phyloP scores from a whole-genome alignment of 2,797 vertebrate genomes.

The Poliocrania exsul region DNA sequence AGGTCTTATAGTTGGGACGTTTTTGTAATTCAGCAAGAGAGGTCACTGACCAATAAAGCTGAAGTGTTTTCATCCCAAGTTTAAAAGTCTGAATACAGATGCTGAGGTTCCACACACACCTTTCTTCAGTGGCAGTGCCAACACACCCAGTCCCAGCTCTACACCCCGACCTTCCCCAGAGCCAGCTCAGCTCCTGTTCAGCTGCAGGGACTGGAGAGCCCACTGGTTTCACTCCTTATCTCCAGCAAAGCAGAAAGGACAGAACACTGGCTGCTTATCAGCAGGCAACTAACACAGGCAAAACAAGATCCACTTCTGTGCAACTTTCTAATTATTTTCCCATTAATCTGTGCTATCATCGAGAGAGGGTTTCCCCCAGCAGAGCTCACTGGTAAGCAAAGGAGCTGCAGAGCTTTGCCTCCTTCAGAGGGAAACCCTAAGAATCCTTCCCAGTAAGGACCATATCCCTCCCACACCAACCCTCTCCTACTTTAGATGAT shows the following conservation, averaged over 20 bases:
- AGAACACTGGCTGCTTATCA: not conserved
- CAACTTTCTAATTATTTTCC: not conserved
- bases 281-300: not conserved
- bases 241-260: not conserved
- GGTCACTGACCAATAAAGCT: not conserved
- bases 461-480: not conserved
- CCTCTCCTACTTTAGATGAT: not conserved
- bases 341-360: not conserved
- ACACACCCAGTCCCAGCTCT: rapidly evolving
- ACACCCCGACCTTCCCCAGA: rapidly evolving
- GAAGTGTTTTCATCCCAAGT: not conserved
- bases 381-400: not conserved
- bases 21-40: not conserved
- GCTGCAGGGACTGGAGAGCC: not conserved
- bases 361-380: not conserved
- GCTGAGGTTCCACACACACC: not conserved
- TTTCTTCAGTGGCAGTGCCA: not conserved
- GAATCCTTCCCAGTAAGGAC: not conserved
- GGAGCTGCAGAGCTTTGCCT: not conserved
- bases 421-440: not conserved
- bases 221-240: rapidly evolving
- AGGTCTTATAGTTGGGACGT: not conserved
- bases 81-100: not conserved
- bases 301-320: rapidly evolving
- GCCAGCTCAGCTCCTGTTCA: not conserved